Evolutionary conservation across 2,797 vertebrate genomes (phyloP).

Genomic region (Loriculus beryllinus): DNA sequence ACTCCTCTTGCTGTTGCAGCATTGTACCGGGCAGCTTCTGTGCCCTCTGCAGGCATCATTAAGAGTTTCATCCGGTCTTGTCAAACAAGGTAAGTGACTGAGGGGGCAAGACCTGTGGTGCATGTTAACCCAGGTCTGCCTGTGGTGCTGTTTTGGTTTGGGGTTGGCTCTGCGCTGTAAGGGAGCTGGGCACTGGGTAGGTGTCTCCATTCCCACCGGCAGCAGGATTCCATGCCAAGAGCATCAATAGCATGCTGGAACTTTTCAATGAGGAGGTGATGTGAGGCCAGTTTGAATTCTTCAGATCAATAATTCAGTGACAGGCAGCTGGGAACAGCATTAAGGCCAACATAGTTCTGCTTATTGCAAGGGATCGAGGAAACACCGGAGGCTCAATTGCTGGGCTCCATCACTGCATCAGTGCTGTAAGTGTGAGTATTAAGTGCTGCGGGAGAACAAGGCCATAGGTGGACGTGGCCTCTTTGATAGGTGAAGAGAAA

Average conservation of each 20-base stretch:
- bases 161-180: no score
- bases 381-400: background rate
- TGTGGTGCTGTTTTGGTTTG: background rate
- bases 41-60: background rate
- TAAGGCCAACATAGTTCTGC: rapidly evolving
- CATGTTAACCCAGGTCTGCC: background rate
- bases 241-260: background rate
- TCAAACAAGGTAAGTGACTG: background rate
- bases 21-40: rapidly evolving
- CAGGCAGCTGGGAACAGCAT: background rate
- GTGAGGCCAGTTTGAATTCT: background rate
- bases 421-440: background rate
- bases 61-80: background rate
- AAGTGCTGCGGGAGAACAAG: background rate
- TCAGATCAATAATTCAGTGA: slow-evolving; percentile 6
- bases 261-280: background rate
- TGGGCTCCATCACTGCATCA: background rate
- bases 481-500: background rate
- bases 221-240: rapidly evolving
- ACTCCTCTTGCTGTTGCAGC: background rate
- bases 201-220: rapidly evolving
- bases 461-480: rapidly evolving
- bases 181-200: rapidly evolving
- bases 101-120: rapidly evolving
- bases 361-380: background rate